Percentiles rank a stretch among this genome's conserved stretches.
Conservation (phyloP, 2,888 invertebrate species). For the Galerucella pusilla region DNA sequence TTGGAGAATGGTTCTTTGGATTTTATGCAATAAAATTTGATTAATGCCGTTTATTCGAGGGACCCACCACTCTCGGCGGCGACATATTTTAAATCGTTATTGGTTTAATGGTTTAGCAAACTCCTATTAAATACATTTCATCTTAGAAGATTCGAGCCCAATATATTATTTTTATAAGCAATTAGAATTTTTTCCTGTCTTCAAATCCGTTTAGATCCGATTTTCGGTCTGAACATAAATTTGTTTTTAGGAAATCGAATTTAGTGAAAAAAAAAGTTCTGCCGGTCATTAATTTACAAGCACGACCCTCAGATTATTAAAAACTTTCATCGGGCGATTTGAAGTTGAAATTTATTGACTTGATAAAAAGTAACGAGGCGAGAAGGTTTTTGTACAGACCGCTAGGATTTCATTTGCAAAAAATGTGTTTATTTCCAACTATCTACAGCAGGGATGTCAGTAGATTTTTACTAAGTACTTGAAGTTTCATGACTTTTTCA, state of each 20-base stretch:
- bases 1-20: conserved; percentile 48
- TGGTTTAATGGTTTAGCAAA: conserved; percentile 25
- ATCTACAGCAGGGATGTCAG: too few relatives aligned
- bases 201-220: neutral
- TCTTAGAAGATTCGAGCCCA: neutral
- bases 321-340: too few relatives aligned
- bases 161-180: conserved; percentile 7
- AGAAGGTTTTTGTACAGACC: too few relatives aligned
- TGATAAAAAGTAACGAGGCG: too few relatives aligned
- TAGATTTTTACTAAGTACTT: too few relatives aligned
- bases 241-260: neutral
- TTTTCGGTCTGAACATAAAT: neutral
- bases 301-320: neutral
- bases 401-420: too few relatives aligned
- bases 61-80: conserved; percentile 22
- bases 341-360: too few relatives aligned
- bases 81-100: conserved; percentile 37
- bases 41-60: conserved; percentile 46
- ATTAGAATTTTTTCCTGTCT: conserved; percentile 2
- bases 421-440: too few relatives aligned
- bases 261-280: neutral
- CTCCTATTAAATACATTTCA: conserved; percentile 11
- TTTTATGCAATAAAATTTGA: conserved; percentile 54
- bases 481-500: too few relatives aligned
- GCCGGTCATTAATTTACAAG: neutral